Conservation (phyloP, 1,140 invertebrate genomes). For the Cotesia vestalis region DNA sequence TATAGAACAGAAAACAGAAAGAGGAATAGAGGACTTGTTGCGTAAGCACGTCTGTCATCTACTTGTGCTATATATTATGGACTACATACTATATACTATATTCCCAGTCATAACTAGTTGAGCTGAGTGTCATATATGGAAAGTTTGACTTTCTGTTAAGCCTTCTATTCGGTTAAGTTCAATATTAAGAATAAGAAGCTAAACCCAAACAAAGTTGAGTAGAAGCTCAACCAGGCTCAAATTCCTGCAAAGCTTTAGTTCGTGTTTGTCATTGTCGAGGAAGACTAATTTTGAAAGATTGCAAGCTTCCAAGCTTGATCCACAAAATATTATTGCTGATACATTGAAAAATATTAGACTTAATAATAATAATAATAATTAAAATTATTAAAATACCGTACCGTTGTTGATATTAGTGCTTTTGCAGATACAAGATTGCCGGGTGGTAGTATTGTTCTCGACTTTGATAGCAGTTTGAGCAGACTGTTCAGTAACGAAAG, state of each 20-base stretch:
- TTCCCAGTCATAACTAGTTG: neutral
- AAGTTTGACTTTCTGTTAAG: no score
- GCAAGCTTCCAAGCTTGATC: no score
- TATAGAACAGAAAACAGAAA: conserved; percentile 40
- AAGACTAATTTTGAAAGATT: no score
- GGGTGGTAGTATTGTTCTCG: conserved; percentile 57
- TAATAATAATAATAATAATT: neutral
- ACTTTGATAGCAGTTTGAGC: conserved; percentile 50
- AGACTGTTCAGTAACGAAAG: conserved; percentile 52
- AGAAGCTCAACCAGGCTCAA: no score
- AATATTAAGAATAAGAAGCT: no score
- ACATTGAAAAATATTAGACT: no score
- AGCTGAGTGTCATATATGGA: neutral
- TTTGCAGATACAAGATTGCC: conserved; percentile 58
- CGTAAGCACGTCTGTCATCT: conserved; percentile 38
- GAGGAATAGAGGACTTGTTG: conserved; percentile 39
- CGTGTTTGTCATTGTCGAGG: no score
- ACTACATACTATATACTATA: no score
- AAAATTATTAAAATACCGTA: conserved; percentile 38
- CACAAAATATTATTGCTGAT: no score
- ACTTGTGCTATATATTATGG: conserved; percentile 3
- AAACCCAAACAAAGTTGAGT: no score
- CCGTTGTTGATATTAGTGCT: conserved; percentile 50
- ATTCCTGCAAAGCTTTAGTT: no score
- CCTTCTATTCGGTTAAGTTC: no score